phyloP scores from a whole-genome alignment of 2,113 vertebrate genomes.

The Glaucidium brasilianum region DNA sequence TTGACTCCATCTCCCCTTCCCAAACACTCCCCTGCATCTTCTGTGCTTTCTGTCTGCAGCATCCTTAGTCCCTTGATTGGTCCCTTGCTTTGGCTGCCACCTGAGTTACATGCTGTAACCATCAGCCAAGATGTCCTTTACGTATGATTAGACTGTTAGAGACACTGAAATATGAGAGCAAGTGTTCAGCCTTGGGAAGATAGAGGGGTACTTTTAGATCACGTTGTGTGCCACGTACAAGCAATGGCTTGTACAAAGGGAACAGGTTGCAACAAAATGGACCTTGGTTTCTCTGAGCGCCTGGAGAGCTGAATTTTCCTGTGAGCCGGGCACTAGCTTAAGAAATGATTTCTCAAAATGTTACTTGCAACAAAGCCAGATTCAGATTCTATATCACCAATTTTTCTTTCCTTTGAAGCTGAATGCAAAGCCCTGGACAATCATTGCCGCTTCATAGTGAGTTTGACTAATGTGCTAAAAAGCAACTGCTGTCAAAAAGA shows the following conservation, averaged over 20 bases:
- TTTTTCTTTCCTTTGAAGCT: neutral
- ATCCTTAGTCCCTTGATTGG: neutral
- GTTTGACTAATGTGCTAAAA: neutral
- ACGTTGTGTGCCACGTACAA: accelerated
- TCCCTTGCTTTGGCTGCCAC: neutral
- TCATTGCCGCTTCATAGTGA: neutral
- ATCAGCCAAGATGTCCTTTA: neutral
- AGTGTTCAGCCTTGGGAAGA: neutral
- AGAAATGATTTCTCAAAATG: neutral
- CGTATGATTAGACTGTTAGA: accelerated
- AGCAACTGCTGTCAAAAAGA: neutral
- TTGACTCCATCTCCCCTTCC: neutral
- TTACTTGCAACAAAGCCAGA: neutral
- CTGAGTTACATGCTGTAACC: neutral
- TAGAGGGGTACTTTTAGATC: neutral
- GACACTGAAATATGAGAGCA: neutral
- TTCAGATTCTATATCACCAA: neutral
- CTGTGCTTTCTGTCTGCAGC: neutral
- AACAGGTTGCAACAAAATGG: neutral
- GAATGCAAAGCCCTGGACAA: neutral
- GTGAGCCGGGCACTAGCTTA: accelerated
- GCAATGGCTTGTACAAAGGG: neutral
- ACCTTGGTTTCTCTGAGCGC: neutral
- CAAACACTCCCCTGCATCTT: neutral
- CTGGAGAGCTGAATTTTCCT: neutral